Evolutionary conservation across 2,888 invertebrate genomes (phyloP).

Genomic region (Athetis lepigone): DNA sequence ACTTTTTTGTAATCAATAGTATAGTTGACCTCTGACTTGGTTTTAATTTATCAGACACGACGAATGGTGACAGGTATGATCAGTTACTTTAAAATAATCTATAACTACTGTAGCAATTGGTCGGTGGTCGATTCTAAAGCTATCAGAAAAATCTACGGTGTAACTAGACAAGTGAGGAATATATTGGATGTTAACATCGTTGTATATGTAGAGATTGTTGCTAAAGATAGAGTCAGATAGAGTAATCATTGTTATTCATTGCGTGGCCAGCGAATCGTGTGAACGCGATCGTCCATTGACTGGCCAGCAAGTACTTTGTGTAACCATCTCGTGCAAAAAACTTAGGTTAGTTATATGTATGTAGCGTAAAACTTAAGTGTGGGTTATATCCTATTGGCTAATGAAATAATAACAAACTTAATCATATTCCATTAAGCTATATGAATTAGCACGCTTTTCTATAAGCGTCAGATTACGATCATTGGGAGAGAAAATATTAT

Average conservation of each 20-base stretch:
- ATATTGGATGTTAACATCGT: not conserved
- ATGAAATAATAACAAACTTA: not conserved
- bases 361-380: not conserved
- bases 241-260: slow-evolving; percentile 28
- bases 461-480: not conserved
- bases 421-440: no score
- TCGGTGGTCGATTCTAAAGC: not conserved
- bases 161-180: not conserved
- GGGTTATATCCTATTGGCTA: not conserved
- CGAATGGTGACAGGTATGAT: not conserved
- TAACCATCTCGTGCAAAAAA: slow-evolving; percentile 4
- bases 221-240: slow-evolving; percentile 11
- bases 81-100: slow-evolving; percentile 5
- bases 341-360: not conserved
- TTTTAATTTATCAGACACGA: not conserved
- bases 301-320: slow-evolving; percentile 4
- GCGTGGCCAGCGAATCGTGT: slow-evolving; percentile 14
- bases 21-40: slow-evolving; percentile 13
- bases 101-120: not conserved
- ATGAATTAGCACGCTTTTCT: not conserved
- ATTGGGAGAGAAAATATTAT: not conserved
- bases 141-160: slow-evolving; percentile 1
- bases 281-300: slow-evolving; percentile 14
- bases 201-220: slow-evolving; percentile 1
- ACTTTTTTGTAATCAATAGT: slow-evolving; percentile 4